Evolutionary conservation across 2,113 vertebrate species (phyloP), one percentile per base, ranked within the genome.

Genomic region (Poicephalus gulielmi): DNA sequence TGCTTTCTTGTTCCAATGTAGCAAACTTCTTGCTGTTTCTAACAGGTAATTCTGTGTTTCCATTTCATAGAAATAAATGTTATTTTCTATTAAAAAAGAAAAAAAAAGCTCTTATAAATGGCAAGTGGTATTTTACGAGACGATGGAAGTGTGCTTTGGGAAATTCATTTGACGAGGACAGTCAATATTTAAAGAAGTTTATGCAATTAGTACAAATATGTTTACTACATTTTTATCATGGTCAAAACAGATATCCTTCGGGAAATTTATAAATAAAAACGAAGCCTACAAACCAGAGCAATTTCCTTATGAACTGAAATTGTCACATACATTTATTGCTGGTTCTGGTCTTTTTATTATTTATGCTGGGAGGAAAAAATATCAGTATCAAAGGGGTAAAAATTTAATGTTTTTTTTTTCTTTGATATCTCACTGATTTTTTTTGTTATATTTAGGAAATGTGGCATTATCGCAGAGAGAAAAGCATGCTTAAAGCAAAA

Each of bases 31-130:
- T 95, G 97, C 97, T 94, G 93, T 97, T 86, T 96, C 95, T 97
- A 97, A 98, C 97, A 98, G 98, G 93, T 98, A 98, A 98, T 97
- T 98, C 98, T 98, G 98, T 99, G 98, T 97, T 98, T 98, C 97
- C 98, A 99, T 98, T 98, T 98, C 97, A 97, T 98, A 99, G 98
- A 99, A 99, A 99, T 99, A 99, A 99, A 99, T 99, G 99, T 99
- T 99, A 99, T 99, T 99, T 99, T 99, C 98, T 97, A 97, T 97
- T 97, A 97, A 97, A 97, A 97, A 90, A 71, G 55, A 79, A 73
- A 76, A 84, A 74, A 62, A 31, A 28, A 7, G 9, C 43, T 91
- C 94, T 91, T 95, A 85, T 66, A 74, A 92, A 81, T 96, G 94
- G 47, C 67, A 88, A 94, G 82, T 95, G 78, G n/a, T 94, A 95